Evolutionary conservation across 1,140 invertebrate genomes (phyloP).

Genomic region (Palaemon carinicauda): DNA sequence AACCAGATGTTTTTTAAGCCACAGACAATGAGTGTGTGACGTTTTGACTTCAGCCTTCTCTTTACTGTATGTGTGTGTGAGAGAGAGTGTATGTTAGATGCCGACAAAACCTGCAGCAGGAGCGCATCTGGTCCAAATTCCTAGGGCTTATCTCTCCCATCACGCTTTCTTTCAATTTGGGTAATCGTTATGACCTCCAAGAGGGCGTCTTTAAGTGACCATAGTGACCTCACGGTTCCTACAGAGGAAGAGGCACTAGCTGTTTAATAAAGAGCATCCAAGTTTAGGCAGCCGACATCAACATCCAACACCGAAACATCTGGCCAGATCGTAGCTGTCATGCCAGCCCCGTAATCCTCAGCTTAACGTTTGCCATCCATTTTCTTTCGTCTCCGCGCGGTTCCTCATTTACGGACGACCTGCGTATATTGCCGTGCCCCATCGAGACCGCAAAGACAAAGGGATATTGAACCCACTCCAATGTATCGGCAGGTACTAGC

Average conservation of each 20-base stretch:
- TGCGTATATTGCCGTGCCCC: background rate
- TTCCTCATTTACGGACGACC: background rate
- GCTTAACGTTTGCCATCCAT: conserved; percentile 7
- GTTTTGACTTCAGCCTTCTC: no score
- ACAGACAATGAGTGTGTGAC: no score
- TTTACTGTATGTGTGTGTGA: no score
- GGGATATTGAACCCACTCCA: background rate
- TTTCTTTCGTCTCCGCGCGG: conserved; percentile 10
- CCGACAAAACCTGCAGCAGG: no score
- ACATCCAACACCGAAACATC: conserved; percentile 25
- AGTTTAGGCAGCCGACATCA: conserved; percentile 26
- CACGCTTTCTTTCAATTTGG: no score
- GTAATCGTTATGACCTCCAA: background rate
- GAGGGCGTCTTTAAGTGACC: background rate
- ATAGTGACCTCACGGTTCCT: background rate
- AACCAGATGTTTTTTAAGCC: no score
- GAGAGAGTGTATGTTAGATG: no score
- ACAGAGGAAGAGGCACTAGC: background rate
- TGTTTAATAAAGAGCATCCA: background rate
- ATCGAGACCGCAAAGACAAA: background rate
- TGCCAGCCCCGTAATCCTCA: conserved; percentile 5
- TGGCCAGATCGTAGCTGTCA: conserved; percentile 46
- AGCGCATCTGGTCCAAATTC: no score
- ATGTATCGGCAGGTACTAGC: background rate
- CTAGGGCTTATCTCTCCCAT: no score